Evolutionary conservation across 2,113 vertebrate species (phyloP).

Genomic region (Passer montanus): DNA sequence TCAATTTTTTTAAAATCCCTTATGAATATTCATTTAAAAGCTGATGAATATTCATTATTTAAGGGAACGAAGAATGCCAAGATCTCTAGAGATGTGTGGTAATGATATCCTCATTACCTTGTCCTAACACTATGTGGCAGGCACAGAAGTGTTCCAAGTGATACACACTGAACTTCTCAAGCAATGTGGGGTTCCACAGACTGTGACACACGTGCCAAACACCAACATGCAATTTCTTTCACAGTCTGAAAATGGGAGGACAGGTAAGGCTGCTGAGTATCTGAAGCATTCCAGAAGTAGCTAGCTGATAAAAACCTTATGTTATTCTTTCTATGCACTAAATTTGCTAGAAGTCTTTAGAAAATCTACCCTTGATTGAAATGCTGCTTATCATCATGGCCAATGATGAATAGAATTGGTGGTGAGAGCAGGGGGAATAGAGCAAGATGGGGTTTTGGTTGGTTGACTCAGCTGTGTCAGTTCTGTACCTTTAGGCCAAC

Average conservation of each 20-base stretch:
- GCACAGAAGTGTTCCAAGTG: background rate
- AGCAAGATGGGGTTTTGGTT: rapidly evolving
- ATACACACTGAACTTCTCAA: background rate
- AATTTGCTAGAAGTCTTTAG: background rate
- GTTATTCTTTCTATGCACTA: background rate
- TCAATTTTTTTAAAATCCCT: background rate
- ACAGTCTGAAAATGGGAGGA: background rate
- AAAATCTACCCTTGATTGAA: background rate
- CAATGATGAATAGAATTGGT: background rate
- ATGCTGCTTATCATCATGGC: background rate
- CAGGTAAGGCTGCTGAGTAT: background rate
- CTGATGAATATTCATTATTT: background rate
- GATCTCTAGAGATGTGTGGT: background rate
- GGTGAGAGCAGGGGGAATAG: background rate
- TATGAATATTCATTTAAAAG: background rate
- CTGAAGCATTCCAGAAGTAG: background rate
- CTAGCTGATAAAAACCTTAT: background rate
- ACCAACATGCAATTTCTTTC: background rate
- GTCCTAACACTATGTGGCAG: background rate
- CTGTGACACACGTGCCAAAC: background rate
- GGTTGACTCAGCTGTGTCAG: background rate
- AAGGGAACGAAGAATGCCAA: rapidly evolving
- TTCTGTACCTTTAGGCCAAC: background rate
- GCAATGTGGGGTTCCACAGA: rapidly evolving
- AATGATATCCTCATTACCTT: background rate